Percentiles rank a stretch among this genome's conserved stretches.
These are phyloP conservation scores for Idaea aversata DNA, from an alignment of 2,888 invertebrate species.

Conservation along the genomic window DNA sequence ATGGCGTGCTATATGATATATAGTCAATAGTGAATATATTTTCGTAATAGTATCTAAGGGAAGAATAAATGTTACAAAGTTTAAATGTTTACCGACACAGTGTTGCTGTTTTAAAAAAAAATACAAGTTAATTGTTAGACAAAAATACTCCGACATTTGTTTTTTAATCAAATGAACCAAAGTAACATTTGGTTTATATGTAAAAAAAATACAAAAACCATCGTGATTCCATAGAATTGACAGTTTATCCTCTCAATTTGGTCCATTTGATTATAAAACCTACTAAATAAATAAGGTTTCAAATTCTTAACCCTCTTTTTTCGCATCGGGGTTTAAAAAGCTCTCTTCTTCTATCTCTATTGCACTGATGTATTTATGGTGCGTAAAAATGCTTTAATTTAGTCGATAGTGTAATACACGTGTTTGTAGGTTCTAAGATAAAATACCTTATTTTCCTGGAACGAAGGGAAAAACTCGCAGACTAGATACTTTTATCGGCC, in stretches of 20 bases:
- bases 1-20: constrained; percentile 1
- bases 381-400: constrained; percentile 49
- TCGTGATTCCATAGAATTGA: no score
- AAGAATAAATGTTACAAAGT: background rate
- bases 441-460: background rate
- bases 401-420: background rate
- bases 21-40: constrained; percentile 15
- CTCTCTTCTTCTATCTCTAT: constrained; percentile 31
- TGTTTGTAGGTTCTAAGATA: background rate
- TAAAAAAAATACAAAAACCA: no score
- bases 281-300: background rate
- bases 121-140: background rate
- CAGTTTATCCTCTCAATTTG: no score
- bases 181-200: no score
- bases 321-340: constrained; percentile 4
- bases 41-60: constrained; percentile 8
- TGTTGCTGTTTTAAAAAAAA: background rate
- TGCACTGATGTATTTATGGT: constrained; percentile 43
- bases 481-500: background rate
- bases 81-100: background rate
- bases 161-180: no score
- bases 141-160: background rate
- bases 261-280: background rate
- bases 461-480: background rate
- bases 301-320: background rate